Evolutionary conservation across 2,888 invertebrate genomes (phyloP), one percentile per base, ranked within the genome.

Genomic region (Deilephila elpenor): DNA sequence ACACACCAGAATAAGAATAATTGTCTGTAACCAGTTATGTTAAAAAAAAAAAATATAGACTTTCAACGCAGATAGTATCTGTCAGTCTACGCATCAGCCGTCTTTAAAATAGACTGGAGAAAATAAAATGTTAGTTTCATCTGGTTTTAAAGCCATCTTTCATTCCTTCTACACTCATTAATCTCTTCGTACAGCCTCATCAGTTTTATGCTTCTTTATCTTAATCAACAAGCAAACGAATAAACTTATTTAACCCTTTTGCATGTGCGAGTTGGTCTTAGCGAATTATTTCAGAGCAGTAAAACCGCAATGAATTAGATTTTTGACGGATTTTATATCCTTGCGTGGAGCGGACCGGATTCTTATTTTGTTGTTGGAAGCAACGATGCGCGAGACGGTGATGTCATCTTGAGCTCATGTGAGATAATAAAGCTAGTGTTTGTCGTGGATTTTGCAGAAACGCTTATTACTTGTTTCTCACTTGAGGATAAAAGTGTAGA

Each of bases 381-480:
- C 86, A 85, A 77, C 84, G 85, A 84, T 83, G 89, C 86, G 86
- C 84, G 84, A 84, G 82, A 80, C 80, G 84, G 85, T 88, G 87
- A 88, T 87, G 89, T 88, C 88, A 89, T 89, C 82, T 80, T 77
- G 80, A 78, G 79, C 78, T 78, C 81, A 81, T 82, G 80, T 84
- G 82, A 78, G 76, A 77, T 80, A 79, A 80, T 78, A 81, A 81
- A 82, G 78, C 77, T 62, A 56, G 61, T 29, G 56, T 61, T 70
- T 71, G 73, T 17, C 25, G 60, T 62, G 34, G 62, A 56, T 71
- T 73, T 61, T 73, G 37, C 29, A 44, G 60, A 73, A 29, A 14
- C 64, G 34, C 4, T 64, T 34, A 25, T 29, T 29, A 34, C 5
- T 67, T 25, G 62, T 64, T 59, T 37, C 17, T 59, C 72, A 44